Evolutionary conservation across 1,140 invertebrate genomes (phyloP), one percentile per base, ranked within the genome.

Genomic region (Panagrolaimus sp.): DNA sequence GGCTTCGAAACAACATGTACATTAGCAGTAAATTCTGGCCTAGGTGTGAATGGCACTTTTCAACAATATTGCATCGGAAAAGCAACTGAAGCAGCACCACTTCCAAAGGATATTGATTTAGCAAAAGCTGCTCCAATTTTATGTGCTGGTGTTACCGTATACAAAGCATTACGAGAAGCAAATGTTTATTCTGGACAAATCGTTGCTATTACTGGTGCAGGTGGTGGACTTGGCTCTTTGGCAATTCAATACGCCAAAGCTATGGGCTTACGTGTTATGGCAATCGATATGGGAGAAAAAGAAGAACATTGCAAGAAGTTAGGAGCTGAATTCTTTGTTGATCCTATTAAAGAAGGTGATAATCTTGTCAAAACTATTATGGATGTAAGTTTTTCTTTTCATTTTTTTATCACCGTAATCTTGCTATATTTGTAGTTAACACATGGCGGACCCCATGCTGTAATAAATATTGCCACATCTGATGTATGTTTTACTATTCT

Each of bases 381-480:
- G 16, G 16, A 66, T 16, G 27, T 38, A 38, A 38, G 31, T n/a
- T 63, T 25, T 14, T 63, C 25, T 4, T 38, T 4, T 38, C 31
- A 38, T 38, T 4, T 38, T 38, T 38, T 7, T 38, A 7, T 38
- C 7, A 38, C 31, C 2, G 7, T 38, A 38, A 38, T 38, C 2
- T 4, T n/a, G 7, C 2, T 4, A 38, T 38, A n/a, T 63, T 31
- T 31, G n/a, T 42, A 43, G 25, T 69, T 27, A 27, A 70, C 69
- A 11, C 43, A 70, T n/a, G 69, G 69, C 20, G 69, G 69, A 46
- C 64, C 69, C 31, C 69, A 70, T 43, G 69, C 63, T 43, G 69
- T 70, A n/a, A 51, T 70, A 43, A 67, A 70, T 53, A 45, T 70
- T 25, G 69, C 69, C 11, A 65, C 66, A 9, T 45, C 63, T 20